These are phyloP conservation scores for Arvicanthis niloticus DNA, from an alignment of 2,113 vertebrate species.

Conservation along the genomic window DNA sequence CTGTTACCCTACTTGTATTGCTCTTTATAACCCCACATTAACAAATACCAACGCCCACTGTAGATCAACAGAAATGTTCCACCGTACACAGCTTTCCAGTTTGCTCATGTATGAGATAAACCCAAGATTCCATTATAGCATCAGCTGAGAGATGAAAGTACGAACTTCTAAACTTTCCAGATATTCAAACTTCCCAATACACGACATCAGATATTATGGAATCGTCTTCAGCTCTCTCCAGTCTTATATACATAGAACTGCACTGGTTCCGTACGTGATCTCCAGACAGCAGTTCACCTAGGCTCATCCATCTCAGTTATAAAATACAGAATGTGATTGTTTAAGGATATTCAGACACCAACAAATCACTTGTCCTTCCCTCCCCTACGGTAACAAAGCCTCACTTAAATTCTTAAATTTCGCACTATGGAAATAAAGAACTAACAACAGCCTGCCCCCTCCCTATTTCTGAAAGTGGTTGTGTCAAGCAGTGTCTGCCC, in stretches of 20 bases:
- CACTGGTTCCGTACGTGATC: neutral
- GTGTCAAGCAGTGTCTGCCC: neutral
- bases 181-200: neutral
- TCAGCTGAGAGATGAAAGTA: neutral
- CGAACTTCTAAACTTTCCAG: neutral
- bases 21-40: neutral
- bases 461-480: neutral
- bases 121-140: neutral
- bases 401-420: constrained; percentile 6
- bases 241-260: neutral
- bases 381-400: neutral
- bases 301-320: neutral
- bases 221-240: neutral
- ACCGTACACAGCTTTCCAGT: neutral
- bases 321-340: neutral
- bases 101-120: neutral
- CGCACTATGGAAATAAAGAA: constrained; percentile 27
- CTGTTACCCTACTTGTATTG: neutral
- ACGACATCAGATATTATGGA: neutral
- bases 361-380: neutral
- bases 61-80: constrained; percentile 8
- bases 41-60: neutral
- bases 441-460: neutral
- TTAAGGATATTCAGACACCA: neutral
- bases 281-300: neutral